A percentile compares a stretch with the other conserved stretches of the same genome.
Conservation (phyloP, 2,113 vertebrate genomes). For the Festucalex cinctus region DNA sequence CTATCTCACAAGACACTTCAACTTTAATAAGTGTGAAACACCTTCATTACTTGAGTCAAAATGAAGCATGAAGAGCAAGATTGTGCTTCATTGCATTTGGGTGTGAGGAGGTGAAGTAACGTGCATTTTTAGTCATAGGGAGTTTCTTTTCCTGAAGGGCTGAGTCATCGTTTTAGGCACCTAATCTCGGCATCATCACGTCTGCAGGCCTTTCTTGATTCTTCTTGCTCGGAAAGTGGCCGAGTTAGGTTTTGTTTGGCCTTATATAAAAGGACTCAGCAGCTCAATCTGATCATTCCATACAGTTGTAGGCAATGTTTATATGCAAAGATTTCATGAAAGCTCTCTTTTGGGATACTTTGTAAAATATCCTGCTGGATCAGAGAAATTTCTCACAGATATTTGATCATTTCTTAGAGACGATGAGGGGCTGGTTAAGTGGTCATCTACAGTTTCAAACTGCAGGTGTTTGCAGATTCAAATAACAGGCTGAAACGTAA, state of each 20-base stretch:
- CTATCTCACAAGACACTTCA: neutral
- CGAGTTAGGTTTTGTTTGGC: slow-evolving; percentile 17
- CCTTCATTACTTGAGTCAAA: neutral
- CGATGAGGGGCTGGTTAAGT: neutral
- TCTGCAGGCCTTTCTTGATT: slow-evolving; percentile 30
- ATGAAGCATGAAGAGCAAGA: slow-evolving; percentile 25
- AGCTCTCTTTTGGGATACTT: neutral
- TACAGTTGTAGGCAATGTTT: neutral
- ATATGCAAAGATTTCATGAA: neutral
- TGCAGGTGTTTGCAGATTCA: neutral
- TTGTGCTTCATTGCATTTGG: slow-evolving; percentile 36
- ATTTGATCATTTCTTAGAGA: neutral
- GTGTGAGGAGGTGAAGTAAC: slow-evolving; percentile 54
- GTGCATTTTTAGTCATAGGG: slow-evolving; percentile 24
- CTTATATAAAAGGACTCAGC: neutral
- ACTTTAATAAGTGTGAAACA: slow-evolving; percentile 9
- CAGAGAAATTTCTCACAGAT: neutral
- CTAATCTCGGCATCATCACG: slow-evolving; percentile 25
- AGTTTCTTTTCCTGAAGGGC: slow-evolving; percentile 52
- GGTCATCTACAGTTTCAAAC: slow-evolving; percentile 1
- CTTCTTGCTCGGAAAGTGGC: slow-evolving; percentile 26
- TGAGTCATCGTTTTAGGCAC: slow-evolving; percentile 56
- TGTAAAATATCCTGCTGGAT: neutral
- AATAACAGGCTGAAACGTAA: slow-evolving; percentile 21
- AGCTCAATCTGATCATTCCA: neutral